Evolutionary conservation across 2,113 vertebrate species (phyloP).

Genomic region (Rhinolophus sinicus): DNA sequence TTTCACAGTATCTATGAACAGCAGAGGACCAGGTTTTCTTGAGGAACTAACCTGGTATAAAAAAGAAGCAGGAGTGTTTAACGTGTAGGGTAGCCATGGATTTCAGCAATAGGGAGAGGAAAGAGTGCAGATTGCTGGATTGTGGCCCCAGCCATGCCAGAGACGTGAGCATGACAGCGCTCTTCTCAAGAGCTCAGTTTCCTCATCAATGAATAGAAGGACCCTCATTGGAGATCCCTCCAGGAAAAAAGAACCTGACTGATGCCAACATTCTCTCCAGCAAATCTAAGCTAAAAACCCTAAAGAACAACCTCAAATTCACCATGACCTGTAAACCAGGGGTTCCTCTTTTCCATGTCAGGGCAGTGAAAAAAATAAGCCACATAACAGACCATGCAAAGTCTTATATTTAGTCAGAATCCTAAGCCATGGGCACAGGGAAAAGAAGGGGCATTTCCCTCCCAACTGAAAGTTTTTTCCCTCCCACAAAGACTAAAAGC

Average conservation of each 20-base stretch:
- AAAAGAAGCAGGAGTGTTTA: background rate
- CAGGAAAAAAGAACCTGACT: background rate
- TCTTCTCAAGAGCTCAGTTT: background rate
- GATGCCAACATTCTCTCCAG: background rate
- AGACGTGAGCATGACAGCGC: background rate
- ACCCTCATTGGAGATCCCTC: background rate
- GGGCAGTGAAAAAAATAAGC: constrained; percentile 23
- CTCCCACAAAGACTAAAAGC: background rate
- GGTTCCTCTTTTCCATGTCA: constrained; percentile 38
- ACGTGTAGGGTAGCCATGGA: background rate
- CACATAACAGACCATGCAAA: constrained; percentile 23
- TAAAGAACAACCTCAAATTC: constrained; percentile 53
- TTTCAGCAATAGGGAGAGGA: background rate
- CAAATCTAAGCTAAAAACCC: constrained; percentile 51
- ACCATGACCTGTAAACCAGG: constrained; percentile 37
- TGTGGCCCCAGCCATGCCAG: background rate
- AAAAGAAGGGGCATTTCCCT: constrained; percentile 14
- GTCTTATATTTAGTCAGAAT: background rate
- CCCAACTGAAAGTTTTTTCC: background rate
- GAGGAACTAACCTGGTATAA: background rate
- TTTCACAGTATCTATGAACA: background rate
- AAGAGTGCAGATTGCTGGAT: background rate
- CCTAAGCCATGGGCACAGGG: background rate
- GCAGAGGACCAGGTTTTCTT: background rate
- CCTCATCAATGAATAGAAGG: background rate